Percentiles rank a stretch among this genome's conserved stretches.
These are phyloP conservation scores for Acanthaster planci DNA, from an alignment of 35 echinoderm and acorn worm genomes.

Conservation along the genomic window DNA sequence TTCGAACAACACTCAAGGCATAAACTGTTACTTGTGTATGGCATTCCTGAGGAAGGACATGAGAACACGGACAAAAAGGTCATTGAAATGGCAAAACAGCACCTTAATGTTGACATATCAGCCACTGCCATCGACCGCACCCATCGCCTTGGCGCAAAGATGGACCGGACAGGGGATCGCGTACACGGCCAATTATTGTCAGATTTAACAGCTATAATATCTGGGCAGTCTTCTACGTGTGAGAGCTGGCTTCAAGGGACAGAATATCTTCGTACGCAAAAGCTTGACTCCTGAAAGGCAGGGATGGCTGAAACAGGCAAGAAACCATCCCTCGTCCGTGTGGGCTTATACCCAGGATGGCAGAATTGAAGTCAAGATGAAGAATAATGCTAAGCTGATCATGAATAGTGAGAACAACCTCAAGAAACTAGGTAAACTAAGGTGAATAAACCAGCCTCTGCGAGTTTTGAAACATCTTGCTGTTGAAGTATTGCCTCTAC, in stretches of 20 bases:
- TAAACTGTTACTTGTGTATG: neutral
- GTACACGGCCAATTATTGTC: neutral
- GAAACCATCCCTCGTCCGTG: neutral
- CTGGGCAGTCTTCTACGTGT: neutral
- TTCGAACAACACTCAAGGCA: neutral
- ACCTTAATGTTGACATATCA: neutral
- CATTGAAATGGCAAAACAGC: neutral
- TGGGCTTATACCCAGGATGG: neutral
- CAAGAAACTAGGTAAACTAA: no score
- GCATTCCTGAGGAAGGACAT: neutral
- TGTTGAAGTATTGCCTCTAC: no score
- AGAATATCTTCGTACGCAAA: neutral
- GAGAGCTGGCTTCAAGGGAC: neutral
- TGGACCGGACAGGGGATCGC: neutral
- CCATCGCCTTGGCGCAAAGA: neutral
- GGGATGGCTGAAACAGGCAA: slow-evolving; percentile 4
- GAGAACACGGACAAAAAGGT: slow-evolving; percentile 3
- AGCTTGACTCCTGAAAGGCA: neutral
- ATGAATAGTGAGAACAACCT: no score
- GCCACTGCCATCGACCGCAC: neutral
- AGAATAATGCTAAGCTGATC: neutral
- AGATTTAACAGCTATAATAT: neutral
- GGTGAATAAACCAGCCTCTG: no score
- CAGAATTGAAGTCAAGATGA: neutral
- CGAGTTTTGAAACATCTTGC: no score